Evolutionary conservation across 2,888 invertebrate species (phyloP), one percentile per base, ranked within the genome.

Genomic region (Sesia apiformis): DNA sequence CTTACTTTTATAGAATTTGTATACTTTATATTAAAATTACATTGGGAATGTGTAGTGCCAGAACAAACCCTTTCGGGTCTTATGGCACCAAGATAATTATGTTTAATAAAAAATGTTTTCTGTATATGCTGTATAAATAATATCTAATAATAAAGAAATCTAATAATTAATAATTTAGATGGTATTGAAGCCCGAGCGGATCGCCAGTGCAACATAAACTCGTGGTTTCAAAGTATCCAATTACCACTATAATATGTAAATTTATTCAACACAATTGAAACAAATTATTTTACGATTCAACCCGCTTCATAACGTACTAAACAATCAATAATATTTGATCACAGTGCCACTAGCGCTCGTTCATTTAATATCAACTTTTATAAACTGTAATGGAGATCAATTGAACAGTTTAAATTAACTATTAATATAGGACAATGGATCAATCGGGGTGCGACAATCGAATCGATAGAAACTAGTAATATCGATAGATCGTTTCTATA

Each of bases 351-450:
- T 58, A 63, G 65, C 62, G 67, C 68, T 65, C 70, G 70, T 63
- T 76, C 75, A 81, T 84, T 77, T 72, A 72, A 81, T 85, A 85
- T 82, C 76, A 71, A 79, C 70, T 83, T 84, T 82, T 84, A 83
- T 76, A 78, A 79, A 81, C 70, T 75, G 80, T 84, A 86, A 87
- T 87, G 70, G 84, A 84, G 78, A 81, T 79, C 88, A 86, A 87
- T 87, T 87, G 87, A 81, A 74, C 78, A 66, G 73, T 84, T 82
- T 85, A 78, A 84, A 85, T 88, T 84, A 84, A 82, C 78, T 76
- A 78, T 83, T 58, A 58, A 57, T 78, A 71, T 72, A 69, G 66
- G 64, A 55, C 68, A 78, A 81, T 77, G 76, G 78, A 77, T 84
- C 84, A 81, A 82, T 81, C 80, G 70, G 73, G 74, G 70, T 63